A percentile compares a stretch with the other conserved stretches of the same genome.
Evolutionary conservation across 2,113 vertebrate genomes (phyloP).

Genomic region (Myrmecophaga tridactyla): DNA sequence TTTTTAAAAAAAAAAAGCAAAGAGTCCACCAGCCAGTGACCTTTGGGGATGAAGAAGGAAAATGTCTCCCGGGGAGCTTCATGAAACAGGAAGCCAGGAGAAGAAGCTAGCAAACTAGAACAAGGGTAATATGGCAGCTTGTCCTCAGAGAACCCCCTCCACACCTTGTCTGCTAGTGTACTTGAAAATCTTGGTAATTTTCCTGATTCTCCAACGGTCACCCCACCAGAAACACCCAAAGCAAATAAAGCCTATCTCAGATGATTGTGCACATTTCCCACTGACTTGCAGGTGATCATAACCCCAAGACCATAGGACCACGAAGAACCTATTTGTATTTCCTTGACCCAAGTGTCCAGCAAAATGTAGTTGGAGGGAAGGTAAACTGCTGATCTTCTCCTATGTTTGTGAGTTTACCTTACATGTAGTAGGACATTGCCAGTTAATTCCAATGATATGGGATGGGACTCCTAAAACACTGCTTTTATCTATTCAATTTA

Average conservation of each 20-base stretch:
- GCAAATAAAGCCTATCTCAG: neutral
- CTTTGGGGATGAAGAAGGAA: too few relatives aligned
- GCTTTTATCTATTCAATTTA: neutral
- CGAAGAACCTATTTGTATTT: too few relatives aligned
- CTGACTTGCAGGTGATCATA: neutral
- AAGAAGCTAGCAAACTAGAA: too few relatives aligned
- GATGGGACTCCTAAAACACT: neutral
- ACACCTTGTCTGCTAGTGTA: neutral
- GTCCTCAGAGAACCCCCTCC: too few relatives aligned
- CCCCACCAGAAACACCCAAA: neutral
- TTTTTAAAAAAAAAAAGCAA: too few relatives aligned
- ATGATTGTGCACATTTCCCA: neutral
- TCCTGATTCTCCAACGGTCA: neutral
- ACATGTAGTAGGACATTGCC: neutral
- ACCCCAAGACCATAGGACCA: too few relatives aligned
- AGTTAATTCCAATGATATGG: neutral
- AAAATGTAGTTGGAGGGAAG: neutral
- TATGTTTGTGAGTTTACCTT: neutral
- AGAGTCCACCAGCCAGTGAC: too few relatives aligned
- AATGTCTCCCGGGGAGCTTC: too few relatives aligned
- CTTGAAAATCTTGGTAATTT: neutral
- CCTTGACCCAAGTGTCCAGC: neutral
- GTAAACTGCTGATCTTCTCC: neutral
- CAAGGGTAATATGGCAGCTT: too few relatives aligned
- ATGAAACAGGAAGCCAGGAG: too few relatives aligned